Evolutionary conservation across 2,113 vertebrate species (phyloP).

Genomic region (Pyrgilauda ruficollis): DNA sequence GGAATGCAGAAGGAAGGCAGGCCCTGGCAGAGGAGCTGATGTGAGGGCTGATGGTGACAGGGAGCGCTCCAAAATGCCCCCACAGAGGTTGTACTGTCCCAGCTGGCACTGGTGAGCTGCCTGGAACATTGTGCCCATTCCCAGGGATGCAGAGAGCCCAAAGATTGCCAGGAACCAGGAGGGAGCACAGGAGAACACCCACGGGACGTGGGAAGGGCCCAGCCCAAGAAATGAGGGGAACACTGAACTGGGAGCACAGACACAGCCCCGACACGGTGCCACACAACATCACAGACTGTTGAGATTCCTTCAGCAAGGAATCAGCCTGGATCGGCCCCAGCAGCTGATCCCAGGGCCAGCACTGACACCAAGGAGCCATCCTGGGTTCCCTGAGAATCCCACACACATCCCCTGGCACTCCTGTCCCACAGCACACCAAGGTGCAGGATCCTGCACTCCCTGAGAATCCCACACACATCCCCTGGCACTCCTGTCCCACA

Average conservation of each 20-base stretch:
- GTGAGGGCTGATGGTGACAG: neutral
- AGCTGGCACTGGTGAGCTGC: neutral
- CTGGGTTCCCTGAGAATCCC: neutral
- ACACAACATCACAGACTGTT: rapidly evolving
- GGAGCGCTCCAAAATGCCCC: neutral
- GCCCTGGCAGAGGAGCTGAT: neutral
- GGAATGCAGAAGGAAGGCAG: neutral
- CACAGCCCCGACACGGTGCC: neutral
- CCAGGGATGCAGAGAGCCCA: neutral
- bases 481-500: no score
- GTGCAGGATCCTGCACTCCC: no score
- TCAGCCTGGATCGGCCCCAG: rapidly evolving
- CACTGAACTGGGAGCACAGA: no score
- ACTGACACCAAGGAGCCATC: neutral
- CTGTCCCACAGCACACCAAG: neutral
- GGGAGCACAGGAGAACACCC: neutral
- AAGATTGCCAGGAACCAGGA: neutral
- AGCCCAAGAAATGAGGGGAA: neutral
- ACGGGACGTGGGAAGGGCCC: neutral
- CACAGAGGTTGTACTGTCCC: neutral
- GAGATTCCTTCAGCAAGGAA: no score
- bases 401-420: no score
- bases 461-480: neutral
- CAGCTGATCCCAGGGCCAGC: neutral
- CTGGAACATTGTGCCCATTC: rapidly evolving